Evolutionary conservation across 2,888 invertebrate genomes (phyloP).

Genomic region (Coenonympha arcania): DNA sequence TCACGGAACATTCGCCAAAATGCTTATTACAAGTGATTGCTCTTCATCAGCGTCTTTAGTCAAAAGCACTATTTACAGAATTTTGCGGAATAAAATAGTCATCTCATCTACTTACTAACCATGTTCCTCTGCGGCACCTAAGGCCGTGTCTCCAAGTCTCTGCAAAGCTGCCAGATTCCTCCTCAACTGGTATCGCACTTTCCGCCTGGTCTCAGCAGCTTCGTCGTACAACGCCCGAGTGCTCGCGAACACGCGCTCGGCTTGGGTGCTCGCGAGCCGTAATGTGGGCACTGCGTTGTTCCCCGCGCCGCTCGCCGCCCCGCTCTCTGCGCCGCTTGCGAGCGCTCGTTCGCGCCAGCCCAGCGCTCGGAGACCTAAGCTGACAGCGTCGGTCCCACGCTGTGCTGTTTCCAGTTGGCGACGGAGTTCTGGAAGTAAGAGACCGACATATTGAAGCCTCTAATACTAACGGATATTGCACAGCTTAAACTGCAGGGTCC

Average conservation of each 20-base stretch:
- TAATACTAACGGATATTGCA: too few relatives aligned
- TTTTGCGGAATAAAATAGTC: background rate
- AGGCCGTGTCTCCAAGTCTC: conserved; percentile 78
- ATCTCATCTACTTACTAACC: conserved; percentile 44
- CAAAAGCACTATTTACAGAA: too few relatives aligned
- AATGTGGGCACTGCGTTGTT: conserved; percentile 20
- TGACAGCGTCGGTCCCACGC: conserved; percentile 54
- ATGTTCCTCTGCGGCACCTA: conserved; percentile 81
- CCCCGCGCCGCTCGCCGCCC: conserved; percentile 19
- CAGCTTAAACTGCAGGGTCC: too few relatives aligned
- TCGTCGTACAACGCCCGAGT: conserved; percentile 63
- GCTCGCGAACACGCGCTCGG: conserved; percentile 57
- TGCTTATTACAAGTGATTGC: too few relatives aligned
- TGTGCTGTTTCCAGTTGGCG: conserved; percentile 46
- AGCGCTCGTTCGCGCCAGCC: conserved; percentile 64
- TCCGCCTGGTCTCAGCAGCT: conserved; percentile 61
- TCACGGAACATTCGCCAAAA: too few relatives aligned
- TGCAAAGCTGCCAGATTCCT: conserved; percentile 72
- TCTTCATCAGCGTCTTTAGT: too few relatives aligned
- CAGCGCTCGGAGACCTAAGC: conserved; percentile 55
- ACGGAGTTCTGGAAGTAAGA: conserved; percentile 40
- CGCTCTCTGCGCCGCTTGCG: conserved; percentile 37
- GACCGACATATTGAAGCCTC: background rate
- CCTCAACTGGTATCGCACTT: conserved; percentile 65
- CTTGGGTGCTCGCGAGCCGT: conserved; percentile 32